phyloP scores from a whole-genome alignment of 2,888 invertebrate species.

The Hypsopygia costalis region DNA sequence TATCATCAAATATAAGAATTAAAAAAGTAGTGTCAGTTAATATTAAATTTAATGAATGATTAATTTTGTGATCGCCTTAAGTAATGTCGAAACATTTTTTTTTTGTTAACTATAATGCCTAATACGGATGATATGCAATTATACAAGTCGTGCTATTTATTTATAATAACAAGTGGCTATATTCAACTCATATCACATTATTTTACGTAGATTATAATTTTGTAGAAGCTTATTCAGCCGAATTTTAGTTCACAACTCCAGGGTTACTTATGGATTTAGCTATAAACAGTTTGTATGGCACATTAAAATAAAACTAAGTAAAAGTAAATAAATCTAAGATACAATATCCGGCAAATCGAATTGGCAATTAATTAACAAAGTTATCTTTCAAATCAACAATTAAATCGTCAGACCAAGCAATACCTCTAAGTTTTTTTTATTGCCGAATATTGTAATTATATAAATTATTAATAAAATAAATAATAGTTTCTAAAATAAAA shows the following conservation, averaged over 20 bases:
- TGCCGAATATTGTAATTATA: not conserved
- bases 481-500: slow-evolving; percentile 8
- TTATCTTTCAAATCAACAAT: not conserved
- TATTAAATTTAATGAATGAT: not conserved
- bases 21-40: too few relatives aligned
- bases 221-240: slow-evolving; percentile 59
- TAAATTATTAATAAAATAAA: slow-evolving; percentile 14
- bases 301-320: slow-evolving; percentile 59
- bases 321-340: slow-evolving; percentile 29
- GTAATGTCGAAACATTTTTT: slow-evolving; percentile 13
- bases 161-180: slow-evolving; percentile 72
- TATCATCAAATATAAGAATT: too few relatives aligned
- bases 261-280: slow-evolving; percentile 52
- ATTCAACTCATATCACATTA: slow-evolving; percentile 74
- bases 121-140: slow-evolving; percentile 73
- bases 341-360: slow-evolving; percentile 18
- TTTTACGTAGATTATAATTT: slow-evolving; percentile 73
- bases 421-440: not conserved
- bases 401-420: too few relatives aligned
- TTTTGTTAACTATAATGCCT: slow-evolving; percentile 50
- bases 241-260: slow-evolving; percentile 73
- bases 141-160: slow-evolving; percentile 71
- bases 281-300: slow-evolving; percentile 64
- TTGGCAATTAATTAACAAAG: slow-evolving; percentile 3
- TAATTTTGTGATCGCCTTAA: slow-evolving; percentile 2